These are phyloP conservation scores for Tetheella fluctuosa DNA, from an alignment of 2,888 invertebrate species.

Conservation along the genomic window DNA sequence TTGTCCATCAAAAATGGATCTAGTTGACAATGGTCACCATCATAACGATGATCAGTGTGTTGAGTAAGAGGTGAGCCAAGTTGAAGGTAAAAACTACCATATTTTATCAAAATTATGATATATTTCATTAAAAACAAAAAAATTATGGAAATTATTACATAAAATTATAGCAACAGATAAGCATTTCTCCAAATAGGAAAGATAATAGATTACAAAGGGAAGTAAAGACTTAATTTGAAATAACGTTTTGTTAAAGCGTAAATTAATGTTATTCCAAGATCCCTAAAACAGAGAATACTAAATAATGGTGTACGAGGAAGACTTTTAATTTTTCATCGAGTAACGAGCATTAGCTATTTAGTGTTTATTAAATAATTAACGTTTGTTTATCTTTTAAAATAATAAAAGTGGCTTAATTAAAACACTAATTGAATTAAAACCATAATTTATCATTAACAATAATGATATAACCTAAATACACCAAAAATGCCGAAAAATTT, in stretches of 20 bases:
- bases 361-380: not conserved
- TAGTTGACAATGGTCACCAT: no score
- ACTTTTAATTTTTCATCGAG: not conserved
- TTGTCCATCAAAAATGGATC: no score
- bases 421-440: slow-evolving; percentile 6
- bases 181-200: not conserved
- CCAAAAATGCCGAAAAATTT: not conserved
- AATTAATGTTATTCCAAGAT: not conserved
- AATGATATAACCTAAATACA: not conserved
- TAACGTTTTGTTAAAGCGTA: not conserved
- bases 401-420: not conserved
- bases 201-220: not conserved
- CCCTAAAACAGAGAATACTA: not conserved
- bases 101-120: no score
- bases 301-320: not conserved
- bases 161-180: no score
- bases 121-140: no score
- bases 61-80: no score
- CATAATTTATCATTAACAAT: not conserved
- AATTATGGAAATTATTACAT: no score
- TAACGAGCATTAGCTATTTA: not conserved
- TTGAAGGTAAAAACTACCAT: no score
- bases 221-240: not conserved
- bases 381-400: not conserved
- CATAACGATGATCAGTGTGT: no score